phyloP scores from a whole-genome alignment of 1,140 invertebrate genomes.

The Samia ricini region DNA sequence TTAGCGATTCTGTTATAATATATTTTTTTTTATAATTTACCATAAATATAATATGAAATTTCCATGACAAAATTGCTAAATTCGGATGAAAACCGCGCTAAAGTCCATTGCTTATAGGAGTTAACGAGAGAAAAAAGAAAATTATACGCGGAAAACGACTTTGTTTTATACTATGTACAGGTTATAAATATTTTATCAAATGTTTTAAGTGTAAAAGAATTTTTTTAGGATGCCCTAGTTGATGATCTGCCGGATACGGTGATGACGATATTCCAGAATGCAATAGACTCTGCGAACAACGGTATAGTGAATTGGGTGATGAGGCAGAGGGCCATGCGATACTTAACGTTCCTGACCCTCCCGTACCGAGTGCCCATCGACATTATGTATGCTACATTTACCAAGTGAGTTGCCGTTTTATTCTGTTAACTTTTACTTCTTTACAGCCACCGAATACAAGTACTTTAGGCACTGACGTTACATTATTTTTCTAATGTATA shows the following conservation, averaged over 20 bases:
- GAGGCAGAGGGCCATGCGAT: constrained; percentile 87
- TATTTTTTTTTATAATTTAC: too few relatives aligned
- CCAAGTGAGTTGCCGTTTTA: constrained; percentile 82
- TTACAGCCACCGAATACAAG: too few relatives aligned
- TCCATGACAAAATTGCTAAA: too few relatives aligned
- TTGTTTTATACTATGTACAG: too few relatives aligned
- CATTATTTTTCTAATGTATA: neutral
- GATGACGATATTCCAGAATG: constrained; percentile 92
- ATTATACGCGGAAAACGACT: too few relatives aligned
- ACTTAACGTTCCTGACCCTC: constrained; percentile 87
- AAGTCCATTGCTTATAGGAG: too few relatives aligned
- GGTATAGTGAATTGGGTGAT: constrained; percentile 94
- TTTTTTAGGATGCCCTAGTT: constrained; percentile 86
- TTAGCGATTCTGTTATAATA: too few relatives aligned
- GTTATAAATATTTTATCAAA: too few relatives aligned
- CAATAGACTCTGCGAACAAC: constrained; percentile 93
- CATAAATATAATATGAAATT: too few relatives aligned
- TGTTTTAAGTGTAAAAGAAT: neutral
- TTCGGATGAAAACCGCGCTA: too few relatives aligned
- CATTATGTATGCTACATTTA: constrained; percentile 89
- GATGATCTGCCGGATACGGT: constrained; percentile 92
- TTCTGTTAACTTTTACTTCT: neutral
- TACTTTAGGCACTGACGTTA: too few relatives aligned
- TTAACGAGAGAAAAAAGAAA: too few relatives aligned
- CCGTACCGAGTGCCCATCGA: constrained; percentile 92